phyloP scores from a whole-genome alignment of 2,797 vertebrate species.

The Jordanella pulchra region DNA sequence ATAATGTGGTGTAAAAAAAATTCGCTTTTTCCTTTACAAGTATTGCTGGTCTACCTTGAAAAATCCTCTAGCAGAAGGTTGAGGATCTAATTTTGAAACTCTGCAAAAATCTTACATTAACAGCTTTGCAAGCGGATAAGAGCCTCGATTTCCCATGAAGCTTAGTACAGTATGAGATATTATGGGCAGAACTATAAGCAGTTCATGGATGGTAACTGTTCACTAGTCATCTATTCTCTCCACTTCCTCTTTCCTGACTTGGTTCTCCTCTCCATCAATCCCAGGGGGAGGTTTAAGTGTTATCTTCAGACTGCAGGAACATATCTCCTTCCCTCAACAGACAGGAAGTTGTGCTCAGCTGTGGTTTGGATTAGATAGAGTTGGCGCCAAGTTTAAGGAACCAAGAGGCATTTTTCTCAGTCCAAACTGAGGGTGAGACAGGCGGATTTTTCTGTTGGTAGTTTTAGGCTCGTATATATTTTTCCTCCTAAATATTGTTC shows the following conservation, averaged over 20 bases:
- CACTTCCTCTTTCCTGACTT: conserved; percentile 71
- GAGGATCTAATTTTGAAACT: not conserved
- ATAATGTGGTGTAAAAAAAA: too few species aligned
- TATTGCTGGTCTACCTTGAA: not conserved
- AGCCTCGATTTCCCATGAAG: conserved; percentile 6
- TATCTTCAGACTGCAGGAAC: conserved; percentile 72
- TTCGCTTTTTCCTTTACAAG: not conserved
- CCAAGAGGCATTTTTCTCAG: conserved; percentile 41
- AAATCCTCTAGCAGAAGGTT: not conserved
- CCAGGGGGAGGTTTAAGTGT: conserved; percentile 51
- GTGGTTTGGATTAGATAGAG: conserved; percentile 32
- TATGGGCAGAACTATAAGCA: conserved; percentile 55
- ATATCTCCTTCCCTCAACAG: conserved; percentile 21
- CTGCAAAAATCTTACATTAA: not conserved
- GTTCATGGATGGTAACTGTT: conserved; percentile 30
- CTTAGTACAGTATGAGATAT: conserved; percentile 32
- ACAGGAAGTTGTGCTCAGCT: conserved; percentile 61
- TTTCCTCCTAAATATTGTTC: not conserved
- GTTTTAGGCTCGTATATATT: conserved; percentile 6
- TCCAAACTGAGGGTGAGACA: conserved; percentile 19
- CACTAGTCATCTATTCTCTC: conserved; percentile 30
- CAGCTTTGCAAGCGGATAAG: conserved; percentile 6
- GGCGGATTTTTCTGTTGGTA: conserved; percentile 11
- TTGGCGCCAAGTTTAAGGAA: conserved; percentile 35
- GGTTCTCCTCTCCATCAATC: conserved; percentile 44